Base-by-base conservation (phyloP, 92 coral and sea anemone species). In the Palythoa heliodiscus region DNA sequence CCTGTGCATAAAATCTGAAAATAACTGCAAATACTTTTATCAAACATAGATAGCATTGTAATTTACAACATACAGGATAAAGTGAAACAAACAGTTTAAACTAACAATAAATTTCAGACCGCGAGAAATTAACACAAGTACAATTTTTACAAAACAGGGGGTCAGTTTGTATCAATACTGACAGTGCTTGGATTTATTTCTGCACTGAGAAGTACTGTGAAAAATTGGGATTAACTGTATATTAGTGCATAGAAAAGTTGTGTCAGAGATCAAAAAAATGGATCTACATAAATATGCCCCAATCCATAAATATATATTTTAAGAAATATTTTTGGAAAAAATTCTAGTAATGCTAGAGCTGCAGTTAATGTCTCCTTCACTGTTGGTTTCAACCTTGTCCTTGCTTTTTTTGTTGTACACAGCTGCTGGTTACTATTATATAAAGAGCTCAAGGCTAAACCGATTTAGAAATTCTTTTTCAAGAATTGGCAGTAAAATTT, bases 351-450 rank as follows among this genome's bases (percentile, higher is more conserved):
- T 58, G 66, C 66, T 58, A 8, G 66, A 58, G 66, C 66, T 58
- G 20, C 66, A 58, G 66, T 9, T 20, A 58, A 15, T 58, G 66
- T 58, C 66, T 58, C 19, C 66, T 58, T 58, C 66, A 58, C 66
- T 58, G 66, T 58, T 58, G 66, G 66, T 11, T 11, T 58, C 66
- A 58, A 58, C 19, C 66, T 58, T 58, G 66, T 58, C 66, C 66
- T 58, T 58, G 66, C 66, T 11, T 58, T 20, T 58, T 58, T 58
- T 58, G 66, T 58, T 58, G 14, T 14, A 58, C 23, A 5, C 73
- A 68, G 73, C 73, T 68, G 15, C 73, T 68, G 73, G 73, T 68
- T 23, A 68, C 73, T 68, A 68, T 68, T 58, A 58, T 58, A 20
- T 68, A 68, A 68, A 35, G 73, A 68, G 73, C 37, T 68, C 73